A percentile compares a stretch with the other conserved stretches of the same genome.
phyloP scores from a whole-genome alignment of 2,797 vertebrate species.

The Spondyliosoma cantharus region DNA sequence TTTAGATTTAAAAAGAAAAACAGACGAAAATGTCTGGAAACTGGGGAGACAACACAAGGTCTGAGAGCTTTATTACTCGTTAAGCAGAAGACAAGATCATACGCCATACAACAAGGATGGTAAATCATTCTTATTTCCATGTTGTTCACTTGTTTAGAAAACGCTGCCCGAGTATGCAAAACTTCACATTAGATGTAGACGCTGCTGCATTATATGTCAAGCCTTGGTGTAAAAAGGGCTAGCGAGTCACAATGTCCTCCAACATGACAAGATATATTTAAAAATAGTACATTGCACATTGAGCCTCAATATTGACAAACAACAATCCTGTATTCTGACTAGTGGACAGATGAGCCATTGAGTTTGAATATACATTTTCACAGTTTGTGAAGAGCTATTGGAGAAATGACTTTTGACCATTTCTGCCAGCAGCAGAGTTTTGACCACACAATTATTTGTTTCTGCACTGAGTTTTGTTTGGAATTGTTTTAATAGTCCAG shows the following conservation, averaged over 20 bases:
- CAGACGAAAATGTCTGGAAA: no score
- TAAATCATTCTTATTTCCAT: no score
- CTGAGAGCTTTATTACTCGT: no score
- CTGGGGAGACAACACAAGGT: not conserved
- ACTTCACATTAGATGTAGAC: no score
- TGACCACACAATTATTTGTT: not conserved
- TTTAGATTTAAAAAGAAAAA: no score
- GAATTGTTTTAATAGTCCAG: no score
- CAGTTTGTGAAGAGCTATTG: not conserved
- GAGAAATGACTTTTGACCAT: not conserved
- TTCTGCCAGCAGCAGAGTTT: conserved; percentile 5
- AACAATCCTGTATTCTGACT: not conserved
- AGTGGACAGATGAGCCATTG: not conserved
- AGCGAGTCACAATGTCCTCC: not conserved
- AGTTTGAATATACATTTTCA: not conserved
- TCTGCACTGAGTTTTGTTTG: not conserved
- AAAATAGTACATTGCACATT: not conserved
- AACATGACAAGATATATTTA: not conserved
- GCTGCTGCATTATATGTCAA: no score
- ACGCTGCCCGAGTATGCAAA: no score
- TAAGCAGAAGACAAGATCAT: no score
- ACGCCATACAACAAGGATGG: no score
- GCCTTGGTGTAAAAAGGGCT: no score
- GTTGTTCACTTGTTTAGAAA: no score
- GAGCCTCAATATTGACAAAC: not conserved